Base-by-base conservation (phyloP, 2,113 vertebrate species). In the Cheirogaleus medius region DNA sequence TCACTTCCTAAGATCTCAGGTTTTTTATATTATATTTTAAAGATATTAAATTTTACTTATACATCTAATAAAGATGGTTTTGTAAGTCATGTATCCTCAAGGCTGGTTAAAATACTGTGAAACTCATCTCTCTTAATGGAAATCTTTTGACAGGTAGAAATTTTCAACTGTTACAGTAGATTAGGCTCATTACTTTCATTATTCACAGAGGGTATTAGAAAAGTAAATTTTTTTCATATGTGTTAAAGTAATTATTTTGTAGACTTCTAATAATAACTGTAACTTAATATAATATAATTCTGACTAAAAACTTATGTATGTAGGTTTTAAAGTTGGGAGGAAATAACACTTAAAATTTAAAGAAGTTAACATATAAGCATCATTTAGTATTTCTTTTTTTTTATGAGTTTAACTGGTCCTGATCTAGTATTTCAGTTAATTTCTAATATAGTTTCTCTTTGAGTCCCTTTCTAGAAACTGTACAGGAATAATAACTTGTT, bases 181-280 rank as follows among this genome's bases (percentile, higher is more conserved):
- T 92, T 97, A 87, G 44, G 56, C 18, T 90, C 56, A 88, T 91
- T 92, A 80, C 14, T 87, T 95, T 91, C 29, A 56, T 47, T 83
- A 60, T 86, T 78, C 47, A 80, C 9, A 52, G 29, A 0, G 7
- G 29, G 9, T 21, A 80, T 34, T 89, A 74, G 47, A 73, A 93
- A 92, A 90, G 5, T 32, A 92, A 63, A 93, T 56, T 54, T 91
- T 77, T 76, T 92, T 78, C 64, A 47, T 56, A 37, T 11, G 64
- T 89, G 9, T 86, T 82, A 86, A 82, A 77, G 13, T 54, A 84
- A 60, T 90, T 47, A 85, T 82, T 87, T 74, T 71, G 11, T 92
- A 27, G 4, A 90, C 63, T 68, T 88, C 32, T 37, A 37, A 74
- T 83, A 78, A 7, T 91, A 71, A 42, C 4, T 85, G 10, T 49